A percentile compares a stretch with the other conserved stretches of the same genome.
These are phyloP conservation scores for Archocentrus centrarchus DNA, from an alignment of 2,113 vertebrate genomes.

Conservation along the genomic window DNA sequence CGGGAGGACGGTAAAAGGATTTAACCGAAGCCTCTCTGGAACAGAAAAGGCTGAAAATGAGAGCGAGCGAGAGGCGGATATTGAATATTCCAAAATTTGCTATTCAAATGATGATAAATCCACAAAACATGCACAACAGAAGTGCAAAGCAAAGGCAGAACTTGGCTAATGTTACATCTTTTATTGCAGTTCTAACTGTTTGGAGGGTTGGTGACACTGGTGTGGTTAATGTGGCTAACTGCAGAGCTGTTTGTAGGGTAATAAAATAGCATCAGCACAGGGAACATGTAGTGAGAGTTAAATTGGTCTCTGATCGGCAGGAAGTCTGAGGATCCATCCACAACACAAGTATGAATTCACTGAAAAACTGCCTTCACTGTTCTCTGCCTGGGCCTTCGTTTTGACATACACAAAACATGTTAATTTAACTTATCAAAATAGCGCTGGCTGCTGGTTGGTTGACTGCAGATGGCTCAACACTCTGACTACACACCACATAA, in stretches of 20 bases:
- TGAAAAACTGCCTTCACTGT: background rate
- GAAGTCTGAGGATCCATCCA: background rate
- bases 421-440: background rate
- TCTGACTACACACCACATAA: background rate
- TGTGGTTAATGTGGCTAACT: too few relatives aligned
- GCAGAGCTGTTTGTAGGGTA: too few relatives aligned
- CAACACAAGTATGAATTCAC: background rate
- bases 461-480: background rate
- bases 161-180: background rate
- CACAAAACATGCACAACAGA: background rate
- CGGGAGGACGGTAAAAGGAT: background rate
- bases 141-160: background rate
- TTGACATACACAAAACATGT: background rate
- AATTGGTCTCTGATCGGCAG: too few relatives aligned
- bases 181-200: background rate
- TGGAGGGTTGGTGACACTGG: too few relatives aligned
- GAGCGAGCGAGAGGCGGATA: background rate
- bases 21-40: background rate
- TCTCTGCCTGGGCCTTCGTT: background rate
- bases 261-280: too few relatives aligned
- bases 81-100: background rate
- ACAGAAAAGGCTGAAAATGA: background rate
- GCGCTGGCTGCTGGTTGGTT: background rate
- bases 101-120: background rate
- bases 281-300: too few relatives aligned